Evolutionary conservation across 2,888 invertebrate genomes (phyloP).

Genomic region (Criorhina ranunculi): DNA sequence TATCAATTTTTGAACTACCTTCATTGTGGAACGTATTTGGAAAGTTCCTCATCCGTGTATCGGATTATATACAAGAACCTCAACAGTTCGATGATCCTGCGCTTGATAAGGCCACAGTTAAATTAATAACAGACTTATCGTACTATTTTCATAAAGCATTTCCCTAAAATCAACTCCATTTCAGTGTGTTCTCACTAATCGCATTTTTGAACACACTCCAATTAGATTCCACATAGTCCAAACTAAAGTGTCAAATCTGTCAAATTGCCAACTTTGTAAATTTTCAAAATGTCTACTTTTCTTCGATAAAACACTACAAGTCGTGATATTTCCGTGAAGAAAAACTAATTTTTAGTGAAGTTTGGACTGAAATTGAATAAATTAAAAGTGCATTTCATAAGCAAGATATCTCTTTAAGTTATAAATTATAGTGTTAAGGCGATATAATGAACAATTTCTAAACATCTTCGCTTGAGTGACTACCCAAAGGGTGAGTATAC

Average conservation of each 20-base stretch:
- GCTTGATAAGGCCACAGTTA: too few relatives aligned
- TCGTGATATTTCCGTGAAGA: constrained; percentile 12
- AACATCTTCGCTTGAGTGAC: constrained; percentile 9
- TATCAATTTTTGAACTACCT: not conserved
- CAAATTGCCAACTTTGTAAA: constrained; percentile 24
- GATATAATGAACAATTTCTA: constrained; percentile 47
- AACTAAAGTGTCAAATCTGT: constrained; percentile 46
- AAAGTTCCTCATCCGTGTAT: not conserved
- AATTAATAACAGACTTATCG: too few relatives aligned
- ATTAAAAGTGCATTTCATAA: constrained; percentile 8
- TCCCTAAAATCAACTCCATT: not conserved
- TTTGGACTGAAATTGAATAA: constrained; percentile 27
- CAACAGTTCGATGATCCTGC: too few relatives aligned
- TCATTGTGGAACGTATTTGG: constrained; percentile 27
- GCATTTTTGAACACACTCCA: constrained; percentile 13
- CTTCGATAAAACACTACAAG: constrained; percentile 26
- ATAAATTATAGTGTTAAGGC: not conserved
- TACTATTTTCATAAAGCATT: too few relatives aligned
- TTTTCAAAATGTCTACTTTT: constrained; percentile 73
- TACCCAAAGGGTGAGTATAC: constrained; percentile 44
- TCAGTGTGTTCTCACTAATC: not conserved
- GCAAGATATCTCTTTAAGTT: not conserved
- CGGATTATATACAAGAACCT: too few relatives aligned
- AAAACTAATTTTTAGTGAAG: constrained; percentile 25
- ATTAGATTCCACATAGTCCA: constrained; percentile 16